Conservation (phyloP, 2,888 invertebrate genomes). For the Cerceris rybyensis region DNA sequence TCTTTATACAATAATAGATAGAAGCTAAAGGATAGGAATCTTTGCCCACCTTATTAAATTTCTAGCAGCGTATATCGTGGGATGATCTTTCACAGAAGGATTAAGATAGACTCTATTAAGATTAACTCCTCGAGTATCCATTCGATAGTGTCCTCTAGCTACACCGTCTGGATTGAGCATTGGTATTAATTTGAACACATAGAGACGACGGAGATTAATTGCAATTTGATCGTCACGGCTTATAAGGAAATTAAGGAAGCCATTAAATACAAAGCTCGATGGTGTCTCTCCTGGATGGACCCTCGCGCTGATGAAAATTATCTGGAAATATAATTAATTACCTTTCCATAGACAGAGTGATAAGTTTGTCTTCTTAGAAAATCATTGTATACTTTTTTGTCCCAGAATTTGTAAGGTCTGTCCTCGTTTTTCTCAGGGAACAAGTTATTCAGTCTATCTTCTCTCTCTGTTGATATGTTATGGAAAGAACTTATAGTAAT, state of each 20-base stretch:
- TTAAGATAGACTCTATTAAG: constrained; percentile 93
- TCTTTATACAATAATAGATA: constrained; percentile 20
- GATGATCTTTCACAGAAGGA: constrained; percentile 89
- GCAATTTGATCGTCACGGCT: constrained; percentile 90
- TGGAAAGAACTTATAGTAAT: constrained; percentile 92
- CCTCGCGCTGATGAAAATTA: constrained; percentile 92
- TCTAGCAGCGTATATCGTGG: constrained; percentile 93
- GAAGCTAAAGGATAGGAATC: constrained; percentile 65
- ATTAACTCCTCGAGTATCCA: constrained; percentile 94
- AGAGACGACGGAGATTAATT: constrained; percentile 87
- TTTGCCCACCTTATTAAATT: constrained; percentile 86
- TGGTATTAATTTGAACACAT: constrained; percentile 95
- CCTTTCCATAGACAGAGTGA: constrained; percentile 4
- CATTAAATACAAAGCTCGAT: constrained; percentile 94
- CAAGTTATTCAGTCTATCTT: constrained; percentile 87
- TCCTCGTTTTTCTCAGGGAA: constrained; percentile 88
- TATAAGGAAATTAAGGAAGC: constrained; percentile 91
- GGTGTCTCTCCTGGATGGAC: constrained; percentile 97
- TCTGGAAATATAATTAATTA: constrained; percentile 81
- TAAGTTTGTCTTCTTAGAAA: neutral
- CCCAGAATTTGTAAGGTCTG: constrained; percentile 89
- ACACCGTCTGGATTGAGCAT: constrained; percentile 97
- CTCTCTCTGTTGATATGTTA: constrained; percentile 88
- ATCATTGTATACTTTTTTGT: constrained; percentile 86
- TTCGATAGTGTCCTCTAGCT: constrained; percentile 91